Percentiles rank a stretch among this genome's conserved stretches.
Conservation (phyloP, 2,888 invertebrate species). For the Chaitophorus viminalis region DNA sequence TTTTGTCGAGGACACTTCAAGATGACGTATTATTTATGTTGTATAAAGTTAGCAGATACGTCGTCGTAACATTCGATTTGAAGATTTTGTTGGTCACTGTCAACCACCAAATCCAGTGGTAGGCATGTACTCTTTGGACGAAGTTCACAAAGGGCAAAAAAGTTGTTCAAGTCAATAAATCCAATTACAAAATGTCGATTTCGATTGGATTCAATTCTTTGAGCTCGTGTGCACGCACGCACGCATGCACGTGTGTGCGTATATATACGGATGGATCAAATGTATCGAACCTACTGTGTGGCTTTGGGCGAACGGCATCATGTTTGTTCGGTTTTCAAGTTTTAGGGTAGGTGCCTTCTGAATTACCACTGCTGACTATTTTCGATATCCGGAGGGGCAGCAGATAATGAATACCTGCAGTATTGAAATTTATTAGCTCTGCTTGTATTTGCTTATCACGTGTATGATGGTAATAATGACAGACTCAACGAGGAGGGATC, state of each 20-base stretch:
- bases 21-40: background rate
- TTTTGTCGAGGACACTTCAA: background rate
- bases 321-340: constrained; percentile 24
- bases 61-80: background rate
- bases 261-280: background rate
- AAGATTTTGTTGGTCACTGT: background rate
- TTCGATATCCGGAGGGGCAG: background rate
- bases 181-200: constrained; percentile 34
- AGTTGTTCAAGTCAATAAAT: constrained; percentile 16
- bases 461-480: background rate
- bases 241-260: no score
- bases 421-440: constrained; percentile 51
- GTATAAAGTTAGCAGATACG: background rate
- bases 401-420: background rate
- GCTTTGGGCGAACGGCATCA: background rate
- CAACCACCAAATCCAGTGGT: background rate
- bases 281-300: background rate
- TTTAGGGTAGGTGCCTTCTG: background rate
- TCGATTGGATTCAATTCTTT: background rate
- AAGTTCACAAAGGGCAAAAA: background rate
- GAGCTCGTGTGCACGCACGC: background rate
- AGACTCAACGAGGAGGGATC: background rate
- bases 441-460: constrained; percentile 23
- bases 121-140: background rate
- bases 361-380: constrained; percentile 13